Conservation (phyloP, 2,797 vertebrate genomes). For the Notoglanidium macrostoma region DNA sequence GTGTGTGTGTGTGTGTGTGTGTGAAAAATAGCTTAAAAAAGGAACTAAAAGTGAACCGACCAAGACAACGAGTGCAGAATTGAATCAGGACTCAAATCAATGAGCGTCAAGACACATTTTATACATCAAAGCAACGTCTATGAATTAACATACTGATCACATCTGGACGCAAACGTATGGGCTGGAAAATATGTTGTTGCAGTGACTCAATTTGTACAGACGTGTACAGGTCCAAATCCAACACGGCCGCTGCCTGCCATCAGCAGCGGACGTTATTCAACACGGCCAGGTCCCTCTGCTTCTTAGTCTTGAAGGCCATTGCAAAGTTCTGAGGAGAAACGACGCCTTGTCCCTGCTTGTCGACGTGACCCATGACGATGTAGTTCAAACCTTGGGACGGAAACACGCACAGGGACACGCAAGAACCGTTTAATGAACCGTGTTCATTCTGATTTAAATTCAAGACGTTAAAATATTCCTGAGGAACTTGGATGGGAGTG, state of each 20-base stretch:
- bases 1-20: no score
- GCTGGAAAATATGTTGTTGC: background rate
- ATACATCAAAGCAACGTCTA: no score
- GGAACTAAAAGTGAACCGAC: no score
- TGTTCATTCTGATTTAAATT: no score
- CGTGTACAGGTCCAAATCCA: background rate
- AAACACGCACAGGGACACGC: background rate
- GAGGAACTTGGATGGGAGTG: background rate
- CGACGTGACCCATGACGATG: conserved; percentile 84
- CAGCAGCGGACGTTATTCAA: conserved; percentile 80
- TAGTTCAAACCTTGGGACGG: conserved; percentile 79
- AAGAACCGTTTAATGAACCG: background rate
- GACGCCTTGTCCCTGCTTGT: conserved; percentile 78
- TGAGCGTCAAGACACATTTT: no score
- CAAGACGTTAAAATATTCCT: background rate
- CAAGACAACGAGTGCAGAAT: no score
- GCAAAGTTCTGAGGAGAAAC: conserved; percentile 79
- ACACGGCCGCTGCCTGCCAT: background rate
- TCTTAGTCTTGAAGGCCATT: conserved; percentile 83
- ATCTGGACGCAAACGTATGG: background rate
- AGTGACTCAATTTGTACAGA: background rate
- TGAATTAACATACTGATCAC: background rate
- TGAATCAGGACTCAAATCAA: no score
- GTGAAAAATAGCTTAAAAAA: background rate
- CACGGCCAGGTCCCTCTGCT: conserved; percentile 77